Evolutionary conservation across 2,113 vertebrate genomes (phyloP).

Genomic region (Platycercus adscitus): DNA sequence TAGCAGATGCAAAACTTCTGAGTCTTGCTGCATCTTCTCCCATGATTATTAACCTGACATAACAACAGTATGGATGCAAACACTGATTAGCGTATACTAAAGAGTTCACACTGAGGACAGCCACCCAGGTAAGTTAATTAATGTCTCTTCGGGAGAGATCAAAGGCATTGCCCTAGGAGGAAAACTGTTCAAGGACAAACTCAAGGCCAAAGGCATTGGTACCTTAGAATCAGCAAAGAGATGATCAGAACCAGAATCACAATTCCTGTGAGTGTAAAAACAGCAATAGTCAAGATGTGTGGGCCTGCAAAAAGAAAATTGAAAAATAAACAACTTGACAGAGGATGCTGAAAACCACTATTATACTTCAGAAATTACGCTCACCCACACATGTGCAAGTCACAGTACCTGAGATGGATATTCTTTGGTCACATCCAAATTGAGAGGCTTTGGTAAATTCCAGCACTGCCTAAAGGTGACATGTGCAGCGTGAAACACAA

Average conservation of each 20-base stretch:
- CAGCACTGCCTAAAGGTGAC: neutral
- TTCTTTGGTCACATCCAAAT: neutral
- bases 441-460: neutral
- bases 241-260: slow-evolving; percentile 85
- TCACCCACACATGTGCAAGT: neutral
- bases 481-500: neutral
- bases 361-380: neutral
- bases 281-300: slow-evolving; percentile 77
- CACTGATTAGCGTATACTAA: neutral
- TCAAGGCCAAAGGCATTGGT: neutral
- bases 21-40: neutral
- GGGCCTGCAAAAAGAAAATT: slow-evolving; percentile 70
- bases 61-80: neutral
- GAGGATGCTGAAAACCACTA: neutral
- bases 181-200: neutral
- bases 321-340: neutral
- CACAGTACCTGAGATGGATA: neutral
- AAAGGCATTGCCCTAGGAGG: neutral
- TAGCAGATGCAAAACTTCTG: neutral
- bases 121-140: neutral
- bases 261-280: slow-evolving; percentile 85
- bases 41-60: neutral
- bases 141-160: neutral
- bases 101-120: neutral
- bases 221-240: slow-evolving; percentile 92